A percentile compares a stretch with the other conserved stretches of the same genome.
phyloP scores from a whole-genome alignment of 2,888 invertebrate genomes.

The Hypena proboscidalis region DNA sequence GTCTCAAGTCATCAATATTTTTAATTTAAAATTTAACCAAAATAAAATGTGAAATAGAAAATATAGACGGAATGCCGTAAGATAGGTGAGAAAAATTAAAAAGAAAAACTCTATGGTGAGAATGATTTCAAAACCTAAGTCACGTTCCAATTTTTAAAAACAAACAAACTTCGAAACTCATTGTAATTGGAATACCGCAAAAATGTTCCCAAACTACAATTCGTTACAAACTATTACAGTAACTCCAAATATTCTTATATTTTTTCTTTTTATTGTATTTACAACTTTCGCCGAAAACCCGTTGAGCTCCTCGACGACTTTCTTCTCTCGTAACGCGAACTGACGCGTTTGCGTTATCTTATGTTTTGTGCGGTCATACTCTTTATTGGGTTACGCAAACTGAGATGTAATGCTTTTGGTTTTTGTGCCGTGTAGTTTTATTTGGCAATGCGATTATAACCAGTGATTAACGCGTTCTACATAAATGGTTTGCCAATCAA shows the following conservation, averaged over 20 bases:
- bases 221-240: constrained; percentile 29
- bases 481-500: background rate
- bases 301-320: constrained; percentile 34
- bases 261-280: constrained; percentile 32
- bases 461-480: constrained; percentile 3
- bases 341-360: constrained; percentile 45
- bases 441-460: constrained; percentile 4
- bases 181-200: constrained; percentile 13
- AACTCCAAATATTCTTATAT: constrained; percentile 32
- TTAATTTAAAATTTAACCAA: too few relatives aligned
- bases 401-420: constrained; percentile 30
- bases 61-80: too few relatives aligned
- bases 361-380: constrained; percentile 51
- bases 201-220: constrained; percentile 34
- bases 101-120: too few relatives aligned
- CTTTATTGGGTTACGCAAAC: constrained; percentile 49
- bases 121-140: too few relatives aligned
- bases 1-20: too few relatives aligned
- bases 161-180: too few relatives aligned
- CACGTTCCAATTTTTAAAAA: background rate
- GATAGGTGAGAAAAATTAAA: too few relatives aligned
- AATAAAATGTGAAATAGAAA: too few relatives aligned
- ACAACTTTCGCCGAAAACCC: constrained; percentile 51
- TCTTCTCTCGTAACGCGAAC: constrained; percentile 43
- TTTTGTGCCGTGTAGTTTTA: constrained; percentile 14